Conservation (phyloP, 2,797 vertebrate genomes). For the Varecia variegata region DNA sequence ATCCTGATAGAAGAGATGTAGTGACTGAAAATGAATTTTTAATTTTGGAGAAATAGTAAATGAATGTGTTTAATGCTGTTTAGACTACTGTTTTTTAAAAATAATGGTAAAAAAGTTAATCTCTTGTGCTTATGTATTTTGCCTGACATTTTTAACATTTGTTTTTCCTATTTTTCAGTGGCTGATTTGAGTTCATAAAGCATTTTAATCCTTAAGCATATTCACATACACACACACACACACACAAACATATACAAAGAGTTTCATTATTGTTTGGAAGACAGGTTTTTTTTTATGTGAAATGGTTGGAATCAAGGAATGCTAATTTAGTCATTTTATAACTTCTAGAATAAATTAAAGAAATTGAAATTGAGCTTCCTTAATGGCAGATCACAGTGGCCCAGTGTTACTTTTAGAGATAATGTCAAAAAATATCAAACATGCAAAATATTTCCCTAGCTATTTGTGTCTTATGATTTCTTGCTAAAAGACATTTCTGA, state of each 20-base stretch:
- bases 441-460: not conserved
- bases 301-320: not conserved
- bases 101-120: not conserved
- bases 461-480: not conserved
- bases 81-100: not conserved
- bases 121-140: not conserved
- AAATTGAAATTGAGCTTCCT: not conserved
- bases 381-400: not conserved
- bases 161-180: not conserved
- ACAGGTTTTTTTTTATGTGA: not conserved
- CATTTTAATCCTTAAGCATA: not conserved
- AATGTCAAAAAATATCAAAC: not conserved
- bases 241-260: not conserved
- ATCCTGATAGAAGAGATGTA: not conserved
- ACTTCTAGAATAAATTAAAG: not conserved
- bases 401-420: not conserved
- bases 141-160: not conserved
- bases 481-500: not conserved
- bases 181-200: not conserved
- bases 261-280: not conserved
- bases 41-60: slow-evolving; percentile 14
- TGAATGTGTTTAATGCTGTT: not conserved
- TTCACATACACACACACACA: not conserved
- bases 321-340: not conserved
- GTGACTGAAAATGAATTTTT: not conserved